Conservation (phyloP, 2,113 vertebrate species). For the Muntiacus reevesi region DNA sequence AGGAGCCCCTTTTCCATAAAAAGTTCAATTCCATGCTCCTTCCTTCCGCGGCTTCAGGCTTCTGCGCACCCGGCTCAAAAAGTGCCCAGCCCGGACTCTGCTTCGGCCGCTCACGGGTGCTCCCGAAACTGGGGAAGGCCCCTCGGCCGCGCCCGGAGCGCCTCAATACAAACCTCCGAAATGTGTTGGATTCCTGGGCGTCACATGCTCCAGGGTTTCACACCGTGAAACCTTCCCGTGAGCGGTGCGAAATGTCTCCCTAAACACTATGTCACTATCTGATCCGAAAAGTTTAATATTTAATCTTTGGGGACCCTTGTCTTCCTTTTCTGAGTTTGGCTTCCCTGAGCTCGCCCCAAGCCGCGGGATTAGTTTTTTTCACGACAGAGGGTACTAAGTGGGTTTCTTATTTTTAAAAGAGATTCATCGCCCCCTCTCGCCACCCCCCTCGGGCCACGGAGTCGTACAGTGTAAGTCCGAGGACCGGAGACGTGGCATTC, state of each 20-base stretch:
- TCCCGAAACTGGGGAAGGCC: background rate
- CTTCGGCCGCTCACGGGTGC: background rate
- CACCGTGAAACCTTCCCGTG: slow-evolving; percentile 25
- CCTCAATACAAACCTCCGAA: slow-evolving; percentile 11
- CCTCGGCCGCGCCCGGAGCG: background rate
- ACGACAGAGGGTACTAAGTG: background rate
- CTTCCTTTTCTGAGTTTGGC: background rate
- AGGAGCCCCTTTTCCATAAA: background rate
- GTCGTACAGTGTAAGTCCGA: background rate
- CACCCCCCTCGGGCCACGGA: background rate
- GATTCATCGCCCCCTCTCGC: background rate
- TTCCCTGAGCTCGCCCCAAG: background rate
- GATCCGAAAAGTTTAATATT: slow-evolving; percentile 70
- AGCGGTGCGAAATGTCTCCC: slow-evolving; percentile 25
- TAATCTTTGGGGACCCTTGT: slow-evolving; percentile 56
- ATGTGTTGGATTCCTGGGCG: background rate
- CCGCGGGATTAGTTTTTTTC: background rate
- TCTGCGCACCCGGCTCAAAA: background rate
- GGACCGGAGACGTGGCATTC: slow-evolving; percentile 66
- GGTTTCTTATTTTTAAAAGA: slow-evolving; percentile 29
- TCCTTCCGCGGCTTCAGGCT: background rate
- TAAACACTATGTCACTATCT: slow-evolving; percentile 33
- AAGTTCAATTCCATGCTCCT: background rate
- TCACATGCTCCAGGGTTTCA: slow-evolving; percentile 48
- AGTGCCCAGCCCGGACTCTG: slow-evolving; percentile 41